Evolutionary conservation across 2,797 vertebrate species (phyloP), one percentile per base, ranked within the genome.

Genomic region (Oreochromis grahami): DNA sequence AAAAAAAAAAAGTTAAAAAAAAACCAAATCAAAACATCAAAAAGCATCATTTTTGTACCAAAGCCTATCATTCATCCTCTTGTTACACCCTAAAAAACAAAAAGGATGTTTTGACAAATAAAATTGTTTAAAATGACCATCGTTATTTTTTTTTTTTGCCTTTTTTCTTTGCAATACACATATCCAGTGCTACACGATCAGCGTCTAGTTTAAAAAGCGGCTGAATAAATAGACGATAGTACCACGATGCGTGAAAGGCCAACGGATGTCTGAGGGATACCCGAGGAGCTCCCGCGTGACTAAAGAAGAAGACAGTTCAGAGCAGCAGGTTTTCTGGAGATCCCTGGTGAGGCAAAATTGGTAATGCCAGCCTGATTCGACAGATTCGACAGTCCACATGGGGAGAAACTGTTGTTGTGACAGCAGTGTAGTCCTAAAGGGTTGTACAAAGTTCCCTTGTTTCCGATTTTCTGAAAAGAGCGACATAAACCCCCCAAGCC

Each of bases 161-260:
- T 51, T 12, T 76, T 78, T 48, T 50, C 48, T 63, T 86, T 86
- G 85, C 86, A 82, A 81, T 89, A 94, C 93, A 92, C 88, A 92
- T 65, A 91, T 84, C 87, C 91, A 91, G 89, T 93, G 93, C 93
- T 94, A 95, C 90, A 91, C 84, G 41, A 91, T 91, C 92, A 91
- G 92, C 86, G 51, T 85, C 88, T 88, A 89, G 77, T 87, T 95
- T 92, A 92, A 94, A 96, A 95, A 93, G 89, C 90, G 8, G 82
- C 84, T 89, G 91, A 94, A 94, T 95, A 93, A 93, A 95, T 87
- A 93, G 94, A 96, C 90, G 43, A 94, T 81, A 94, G 95, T 95
- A 95, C 94, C 96, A 96, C 85, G 79, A 95, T 89, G 94, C 81
- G 82, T 94, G 94, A 95, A 94, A 95, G 95, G 96, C 95, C 94